phyloP scores from a whole-genome alignment of 2,888 invertebrate species.

The Tetheella fluctuosa region DNA sequence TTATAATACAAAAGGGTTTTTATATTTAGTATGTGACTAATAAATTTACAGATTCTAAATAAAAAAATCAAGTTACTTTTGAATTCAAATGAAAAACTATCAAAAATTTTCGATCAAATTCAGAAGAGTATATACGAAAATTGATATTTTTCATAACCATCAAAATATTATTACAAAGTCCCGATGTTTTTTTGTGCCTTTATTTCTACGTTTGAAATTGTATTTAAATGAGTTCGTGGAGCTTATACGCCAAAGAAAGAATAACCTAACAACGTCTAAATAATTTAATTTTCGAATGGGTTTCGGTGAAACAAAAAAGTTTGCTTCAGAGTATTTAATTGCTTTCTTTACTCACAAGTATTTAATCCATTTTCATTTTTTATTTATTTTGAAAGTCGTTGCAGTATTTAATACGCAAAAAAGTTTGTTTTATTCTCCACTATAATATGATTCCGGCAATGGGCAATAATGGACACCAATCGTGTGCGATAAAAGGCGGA shows the following conservation, averaged over 20 bases:
- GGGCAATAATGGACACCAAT: background rate
- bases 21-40: background rate
- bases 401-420: too few species aligned
- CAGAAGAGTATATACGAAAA: background rate
- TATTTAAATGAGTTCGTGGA: background rate
- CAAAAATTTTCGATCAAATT: too few species aligned
- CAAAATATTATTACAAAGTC: background rate
- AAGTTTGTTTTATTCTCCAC: background rate
- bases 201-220: background rate
- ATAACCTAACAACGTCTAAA: too few species aligned
- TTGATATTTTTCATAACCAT: background rate
- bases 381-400: too few species aligned
- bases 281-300: too few species aligned
- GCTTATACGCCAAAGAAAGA: too few species aligned
- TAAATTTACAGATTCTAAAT: background rate
- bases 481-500: constrained; percentile 9
- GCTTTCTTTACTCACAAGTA: too few species aligned
- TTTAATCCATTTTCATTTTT: too few species aligned
- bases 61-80: background rate
- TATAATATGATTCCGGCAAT: constrained; percentile 2
- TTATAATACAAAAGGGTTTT: background rate
- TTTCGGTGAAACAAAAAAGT: too few species aligned
- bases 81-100: too few species aligned
- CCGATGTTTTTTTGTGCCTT: background rate
- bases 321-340: background rate